A percentile compares a stretch with the other conserved stretches of the same genome.
Evolutionary conservation across 1,140 invertebrate genomes (phyloP).

Genomic region (Semibalanus balanoides): DNA sequence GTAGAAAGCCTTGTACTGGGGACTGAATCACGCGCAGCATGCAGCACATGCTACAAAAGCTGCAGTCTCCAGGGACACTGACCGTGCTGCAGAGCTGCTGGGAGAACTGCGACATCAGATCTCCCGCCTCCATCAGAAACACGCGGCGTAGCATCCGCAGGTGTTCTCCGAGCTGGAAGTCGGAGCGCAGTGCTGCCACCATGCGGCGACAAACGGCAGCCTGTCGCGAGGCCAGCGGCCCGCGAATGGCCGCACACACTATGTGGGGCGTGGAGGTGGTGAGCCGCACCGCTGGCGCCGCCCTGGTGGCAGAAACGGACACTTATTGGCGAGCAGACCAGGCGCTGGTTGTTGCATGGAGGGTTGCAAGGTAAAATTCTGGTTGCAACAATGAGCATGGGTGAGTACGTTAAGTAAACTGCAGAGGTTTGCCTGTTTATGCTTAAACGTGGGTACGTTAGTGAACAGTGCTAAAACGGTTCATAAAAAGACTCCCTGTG

Average conservation of each 20-base stretch:
- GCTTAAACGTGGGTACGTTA: no score
- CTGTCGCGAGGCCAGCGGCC: background rate
- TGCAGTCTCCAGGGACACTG: constrained; percentile 22
- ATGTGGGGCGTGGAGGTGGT: background rate
- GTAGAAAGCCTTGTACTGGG: no score
- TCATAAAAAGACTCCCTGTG: no score
- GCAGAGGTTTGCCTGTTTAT: no score
- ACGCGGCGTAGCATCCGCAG: constrained; percentile 37
- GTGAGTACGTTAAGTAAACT: no score
- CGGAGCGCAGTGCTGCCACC: constrained; percentile 13
- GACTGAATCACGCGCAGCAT: no score
- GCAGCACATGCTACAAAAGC: no score
- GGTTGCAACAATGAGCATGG: no score
- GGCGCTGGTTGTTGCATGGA: no score
- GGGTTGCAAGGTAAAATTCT: no score
- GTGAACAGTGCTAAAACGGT: no score
- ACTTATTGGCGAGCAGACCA: no score
- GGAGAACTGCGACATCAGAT: constrained; percentile 43
- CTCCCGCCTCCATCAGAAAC: constrained; percentile 46
- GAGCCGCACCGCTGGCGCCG: background rate
- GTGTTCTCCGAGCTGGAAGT: constrained; percentile 36
- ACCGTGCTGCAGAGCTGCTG: constrained; percentile 1
- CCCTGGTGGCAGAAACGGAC: background rate
- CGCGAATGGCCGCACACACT: background rate
- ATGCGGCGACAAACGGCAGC: background rate